A percentile compares a stretch with the other conserved stretches of the same genome.
These are phyloP conservation scores for Neoitamus cyanurus DNA, from an alignment of 2,888 invertebrate genomes.

Conservation along the genomic window DNA sequence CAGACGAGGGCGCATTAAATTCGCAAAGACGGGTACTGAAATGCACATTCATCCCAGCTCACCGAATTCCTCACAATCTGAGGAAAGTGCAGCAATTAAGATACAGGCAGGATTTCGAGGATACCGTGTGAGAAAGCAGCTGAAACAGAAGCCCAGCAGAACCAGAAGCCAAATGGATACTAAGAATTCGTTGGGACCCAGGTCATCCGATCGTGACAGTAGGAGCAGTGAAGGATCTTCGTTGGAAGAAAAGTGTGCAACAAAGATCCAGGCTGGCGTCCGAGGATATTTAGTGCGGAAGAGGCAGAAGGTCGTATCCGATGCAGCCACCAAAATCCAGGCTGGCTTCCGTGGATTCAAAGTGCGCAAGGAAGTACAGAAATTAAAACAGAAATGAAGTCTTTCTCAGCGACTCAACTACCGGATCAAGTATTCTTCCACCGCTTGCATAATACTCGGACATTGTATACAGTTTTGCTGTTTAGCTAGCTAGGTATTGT, in stretches of 20 bases:
- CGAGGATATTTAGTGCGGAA: slow-evolving; percentile 65
- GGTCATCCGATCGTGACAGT: slow-evolving; percentile 43
- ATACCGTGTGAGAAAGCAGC: slow-evolving; percentile 68
- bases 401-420: background rate
- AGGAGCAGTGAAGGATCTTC: slow-evolving; percentile 45
- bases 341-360: slow-evolving; percentile 67
- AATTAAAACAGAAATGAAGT: slow-evolving; percentile 59
- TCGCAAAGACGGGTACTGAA: slow-evolving; percentile 55
- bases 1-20: slow-evolving; percentile 28
- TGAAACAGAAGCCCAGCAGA: slow-evolving; percentile 54
- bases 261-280: slow-evolving; percentile 65
- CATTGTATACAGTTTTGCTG: background rate
- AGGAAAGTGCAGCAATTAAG: slow-evolving; percentile 68
- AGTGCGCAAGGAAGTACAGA: slow-evolving; percentile 63
- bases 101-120: slow-evolving; percentile 71
- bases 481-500: slow-evolving; percentile 8
- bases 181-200: slow-evolving; percentile 52
- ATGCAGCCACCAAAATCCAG: slow-evolving; percentile 67
- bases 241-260: slow-evolving; percentile 62
- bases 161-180: slow-evolving; percentile 14
- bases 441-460: slow-evolving; percentile 16
- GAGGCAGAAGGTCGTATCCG: slow-evolving; percentile 62
- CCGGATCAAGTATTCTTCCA: slow-evolving; percentile 13
- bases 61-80: slow-evolving; percentile 62
- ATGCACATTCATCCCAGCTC: slow-evolving; percentile 67